phyloP scores from a whole-genome alignment of 2,113 vertebrate species.

The Leptobrachium leishanense region DNA sequence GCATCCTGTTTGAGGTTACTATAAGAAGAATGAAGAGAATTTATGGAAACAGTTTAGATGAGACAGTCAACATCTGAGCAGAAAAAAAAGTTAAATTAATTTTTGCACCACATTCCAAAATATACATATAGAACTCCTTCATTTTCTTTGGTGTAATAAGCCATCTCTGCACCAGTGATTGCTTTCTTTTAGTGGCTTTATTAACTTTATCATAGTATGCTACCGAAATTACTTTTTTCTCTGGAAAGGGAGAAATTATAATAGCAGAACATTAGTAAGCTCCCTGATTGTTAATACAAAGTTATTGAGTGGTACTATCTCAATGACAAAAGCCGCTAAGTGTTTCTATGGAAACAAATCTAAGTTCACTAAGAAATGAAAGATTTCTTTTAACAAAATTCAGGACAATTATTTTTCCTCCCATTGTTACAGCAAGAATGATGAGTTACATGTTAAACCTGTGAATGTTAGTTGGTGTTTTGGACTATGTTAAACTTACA shows the following conservation, averaged over 20 bases:
- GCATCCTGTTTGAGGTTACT: too few relatives aligned
- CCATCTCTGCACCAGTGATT: conserved; percentile 33
- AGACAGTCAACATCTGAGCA: neutral
- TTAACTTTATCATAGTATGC: conserved; percentile 37
- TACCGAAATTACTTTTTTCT: conserved; percentile 31
- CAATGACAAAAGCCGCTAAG: conserved; percentile 42
- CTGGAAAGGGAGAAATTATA: conserved; percentile 24
- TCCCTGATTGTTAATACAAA: conserved; percentile 44
- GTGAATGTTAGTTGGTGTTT: neutral
- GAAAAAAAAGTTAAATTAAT: neutral
- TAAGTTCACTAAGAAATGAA: conserved; percentile 35
- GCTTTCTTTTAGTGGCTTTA: conserved; percentile 31
- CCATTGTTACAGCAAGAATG: conserved; percentile 26
- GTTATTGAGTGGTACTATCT: conserved; percentile 46
- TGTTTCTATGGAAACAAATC: conserved; percentile 43
- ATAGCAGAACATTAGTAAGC: conserved; percentile 40
- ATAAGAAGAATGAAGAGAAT: too few relatives aligned
- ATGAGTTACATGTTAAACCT: neutral
- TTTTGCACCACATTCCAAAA: neutral
- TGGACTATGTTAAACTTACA: too few relatives aligned
- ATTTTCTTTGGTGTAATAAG: conserved; percentile 14
- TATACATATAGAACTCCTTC: conserved; percentile 7
- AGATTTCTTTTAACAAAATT: conserved; percentile 31
- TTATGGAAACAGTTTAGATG: too few relatives aligned
- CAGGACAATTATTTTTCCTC: neutral